Base-by-base conservation (phyloP, 2,888 invertebrate species). In the Himalopsyche kuldschensis region DNA sequence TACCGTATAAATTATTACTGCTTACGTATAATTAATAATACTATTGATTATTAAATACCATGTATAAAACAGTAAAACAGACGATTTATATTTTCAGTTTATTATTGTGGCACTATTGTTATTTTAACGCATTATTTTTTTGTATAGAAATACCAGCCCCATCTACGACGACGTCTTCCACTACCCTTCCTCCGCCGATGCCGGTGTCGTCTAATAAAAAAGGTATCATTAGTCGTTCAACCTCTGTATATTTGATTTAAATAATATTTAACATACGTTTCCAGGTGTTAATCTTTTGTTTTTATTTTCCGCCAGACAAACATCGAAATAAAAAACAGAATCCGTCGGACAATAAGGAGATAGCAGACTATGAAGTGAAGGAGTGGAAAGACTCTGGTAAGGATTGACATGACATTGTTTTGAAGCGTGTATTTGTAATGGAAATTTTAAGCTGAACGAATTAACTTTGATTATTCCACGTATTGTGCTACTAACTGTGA, bases 111-210 rank as follows among this genome's bases (percentile, higher is more conserved):
- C 30, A 8, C 32, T 75, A 30, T n/a, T 31, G n/a, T 69, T 11
- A 35, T 47, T 35, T 27, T 30, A 35, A 8, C 35, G 35, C 10
- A 32, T 4, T 77, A 32, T 32, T 30, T 87, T 84, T 84, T 88
- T 87, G 91, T 89, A 47, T 92, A 97, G 97, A 97, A 93, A 96
- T 97, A 90, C 96, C 96, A 75, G 95, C 96, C 30, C 97, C 96
- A 46, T 96, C 96, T 32, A 96, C 96, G 86, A 94, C 94, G 82
- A 92, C 94, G 5, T 90, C 90, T 48, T 88, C 88, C 47, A 93
- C 93, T 85, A 93, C 93, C 35, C 90, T 91, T 75, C 90, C 92
- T 75, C 92, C 92, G 88, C 92, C 93, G 88, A 91, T 93, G 69
- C 92, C 93, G 75, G 93, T 94, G 81, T 91, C 92, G 27, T 82